Percentiles rank a stretch among this genome's conserved stretches.
Conservation (phyloP, 1,140 invertebrate genomes). For the Aplysia californica region DNA sequence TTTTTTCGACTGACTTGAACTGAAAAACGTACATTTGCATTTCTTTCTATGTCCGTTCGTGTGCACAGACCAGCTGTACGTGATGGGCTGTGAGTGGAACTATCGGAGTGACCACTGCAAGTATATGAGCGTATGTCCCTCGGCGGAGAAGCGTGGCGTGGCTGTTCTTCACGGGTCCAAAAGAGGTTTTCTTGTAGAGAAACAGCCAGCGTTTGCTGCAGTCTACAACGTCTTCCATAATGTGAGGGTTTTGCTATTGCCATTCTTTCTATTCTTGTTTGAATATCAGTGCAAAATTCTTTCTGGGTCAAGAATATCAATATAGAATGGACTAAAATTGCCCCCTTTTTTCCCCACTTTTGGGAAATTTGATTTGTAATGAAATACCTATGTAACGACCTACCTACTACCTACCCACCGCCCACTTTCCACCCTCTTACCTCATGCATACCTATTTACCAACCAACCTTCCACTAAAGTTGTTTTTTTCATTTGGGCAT, state of each 20-base stretch:
- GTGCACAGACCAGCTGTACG: conserved; percentile 78
- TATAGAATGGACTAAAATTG: background rate
- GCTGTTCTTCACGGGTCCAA: conserved; percentile 90
- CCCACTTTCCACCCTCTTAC: too few species aligned
- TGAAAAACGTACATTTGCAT: background rate
- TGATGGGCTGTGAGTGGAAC: conserved; percentile 90
- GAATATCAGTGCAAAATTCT: background rate
- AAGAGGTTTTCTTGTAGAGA: conserved; percentile 84
- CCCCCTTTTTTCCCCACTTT: background rate
- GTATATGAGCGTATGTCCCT: conserved; percentile 85
- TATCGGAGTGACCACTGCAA: conserved; percentile 95
- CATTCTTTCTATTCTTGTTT: background rate
- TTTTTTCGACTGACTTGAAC: background rate
- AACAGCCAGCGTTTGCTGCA: conserved; percentile 87
- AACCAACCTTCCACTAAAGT: too few species aligned
- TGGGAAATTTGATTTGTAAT: background rate
- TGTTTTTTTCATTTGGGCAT: too few species aligned
- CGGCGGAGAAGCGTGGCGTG: conserved; percentile 81
- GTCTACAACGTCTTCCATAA: conserved; percentile 80
- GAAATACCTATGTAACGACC: too few species aligned
- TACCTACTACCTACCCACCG: too few species aligned
- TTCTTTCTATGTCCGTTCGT: background rate
- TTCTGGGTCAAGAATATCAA: background rate
- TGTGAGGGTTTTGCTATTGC: conserved; percentile 47
- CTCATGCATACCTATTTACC: too few species aligned